A percentile compares a stretch with the other conserved stretches of the same genome.
These are phyloP conservation scores for Cirrhinus molitorella DNA, from an alignment of 2,797 vertebrate species.

Conservation along the genomic window DNA sequence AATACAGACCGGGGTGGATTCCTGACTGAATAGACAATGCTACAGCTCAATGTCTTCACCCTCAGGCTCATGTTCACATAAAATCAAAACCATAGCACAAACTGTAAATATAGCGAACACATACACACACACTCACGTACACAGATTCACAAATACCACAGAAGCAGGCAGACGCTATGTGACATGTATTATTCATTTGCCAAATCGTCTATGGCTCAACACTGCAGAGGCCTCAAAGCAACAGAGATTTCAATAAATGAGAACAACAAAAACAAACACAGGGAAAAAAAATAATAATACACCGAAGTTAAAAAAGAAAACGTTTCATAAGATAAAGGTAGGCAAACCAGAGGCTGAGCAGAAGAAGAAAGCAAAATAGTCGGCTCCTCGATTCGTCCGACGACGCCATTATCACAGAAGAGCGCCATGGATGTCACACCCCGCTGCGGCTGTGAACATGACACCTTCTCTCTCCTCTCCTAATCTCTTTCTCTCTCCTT, in stretches of 20 bases:
- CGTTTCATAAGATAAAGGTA: neutral
- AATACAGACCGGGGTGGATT: conserved; percentile 26
- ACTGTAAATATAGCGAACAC: conserved; percentile 52
- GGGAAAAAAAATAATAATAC: conserved; percentile 1
- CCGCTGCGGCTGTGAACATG: conserved; percentile 45
- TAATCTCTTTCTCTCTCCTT: conserved; percentile 12
- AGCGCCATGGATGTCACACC: conserved; percentile 29
- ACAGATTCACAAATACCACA: conserved; percentile 26
- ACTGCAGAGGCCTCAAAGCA: conserved; percentile 52
- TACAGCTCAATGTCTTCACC: conserved; percentile 23
- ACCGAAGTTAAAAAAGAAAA: conserved; percentile 1
- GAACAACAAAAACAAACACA: conserved; percentile 45
- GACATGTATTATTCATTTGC: conserved; percentile 76
- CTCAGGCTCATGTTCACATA: conserved; percentile 47
- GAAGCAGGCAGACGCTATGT: conserved; percentile 40
- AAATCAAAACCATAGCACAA: conserved; percentile 50
- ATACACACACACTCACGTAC: conserved; percentile 10
- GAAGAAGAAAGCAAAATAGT: conserved; percentile 30
- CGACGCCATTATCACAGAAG: conserved; percentile 36
- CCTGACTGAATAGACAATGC: conserved; percentile 46
- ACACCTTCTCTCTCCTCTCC: conserved; percentile 46
- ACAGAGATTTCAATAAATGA: conserved; percentile 63
- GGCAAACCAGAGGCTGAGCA: conserved; percentile 13
- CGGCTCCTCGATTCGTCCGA: conserved; percentile 13
- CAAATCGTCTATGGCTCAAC: conserved; percentile 64